A percentile compares a stretch with the other conserved stretches of the same genome.
Evolutionary conservation across 2,797 vertebrate genomes (phyloP).

Genomic region (Staurois parvus): DNA sequence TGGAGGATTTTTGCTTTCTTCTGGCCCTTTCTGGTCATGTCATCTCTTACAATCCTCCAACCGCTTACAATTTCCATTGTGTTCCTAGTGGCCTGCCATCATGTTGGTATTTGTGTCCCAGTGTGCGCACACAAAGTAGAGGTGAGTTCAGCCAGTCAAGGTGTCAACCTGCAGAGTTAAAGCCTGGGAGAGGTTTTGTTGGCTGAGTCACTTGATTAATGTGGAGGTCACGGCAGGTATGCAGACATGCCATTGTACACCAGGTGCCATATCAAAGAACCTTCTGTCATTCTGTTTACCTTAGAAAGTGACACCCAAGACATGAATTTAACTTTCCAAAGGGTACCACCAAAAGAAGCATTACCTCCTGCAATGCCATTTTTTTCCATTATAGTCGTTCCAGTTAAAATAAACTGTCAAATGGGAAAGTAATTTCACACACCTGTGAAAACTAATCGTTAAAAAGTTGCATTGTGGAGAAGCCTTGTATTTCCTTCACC

Average conservation of each 20-base stretch:
- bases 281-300: constrained; percentile 27
- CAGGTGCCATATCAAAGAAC: constrained; percentile 19
- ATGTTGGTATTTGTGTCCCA: constrained; percentile 7
- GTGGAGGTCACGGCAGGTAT: neutral
- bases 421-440: neutral
- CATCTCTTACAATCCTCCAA: constrained; percentile 5
- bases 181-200: neutral
- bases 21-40: no score
- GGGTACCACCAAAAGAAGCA: neutral
- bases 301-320: neutral
- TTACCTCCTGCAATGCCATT: neutral
- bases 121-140: constrained; percentile 6
- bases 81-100: constrained; percentile 46
- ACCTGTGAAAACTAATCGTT: no score
- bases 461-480: no score
- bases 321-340: constrained; percentile 10
- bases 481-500: no score
- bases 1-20: no score
- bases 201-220: constrained; percentile 16
- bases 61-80: constrained; percentile 65
- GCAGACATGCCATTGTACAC: constrained; percentile 1
- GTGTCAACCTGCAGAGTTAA: constrained; percentile 25
- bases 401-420: neutral
- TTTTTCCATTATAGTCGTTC: neutral
- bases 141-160: constrained; percentile 15